Evolutionary conservation across 2,888 invertebrate species (phyloP), one percentile per base, ranked within the genome.

Genomic region (Darwinula stevensoni): DNA sequence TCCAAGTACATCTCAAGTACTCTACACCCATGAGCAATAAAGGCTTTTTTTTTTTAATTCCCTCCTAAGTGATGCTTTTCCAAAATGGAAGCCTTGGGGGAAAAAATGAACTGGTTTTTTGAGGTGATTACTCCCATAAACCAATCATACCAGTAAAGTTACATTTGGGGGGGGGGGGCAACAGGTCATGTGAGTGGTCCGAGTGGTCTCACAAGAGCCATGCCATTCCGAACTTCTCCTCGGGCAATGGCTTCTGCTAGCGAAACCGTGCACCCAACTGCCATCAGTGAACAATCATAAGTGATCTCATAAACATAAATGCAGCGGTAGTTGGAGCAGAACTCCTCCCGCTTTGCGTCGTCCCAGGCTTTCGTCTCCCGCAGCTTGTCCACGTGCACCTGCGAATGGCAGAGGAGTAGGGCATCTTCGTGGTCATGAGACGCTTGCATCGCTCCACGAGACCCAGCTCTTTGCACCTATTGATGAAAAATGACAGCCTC

Each of bases 401-500:
- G 31, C 9, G 41, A 39, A 37, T 54, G 54, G 11, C 42, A 41
- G 13, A 43, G 33, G n/a, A 42, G 34, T 4, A 53, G 36, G 36
- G 50, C 50, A 49, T 50, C 14, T 30, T 16, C 11, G n/a, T n/a
- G n/a, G n/a, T n/a, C n/a, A n/a, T n/a, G 3, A 40, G 17, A 14
- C 31, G 16, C 11, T 30, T 31, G 31, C 43, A 43, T 33, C 38
- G 31, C 6, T 41, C 35, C 11, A 39, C 33, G 26, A 43, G 32
- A 26, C 36, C 37, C n/a, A n/a, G n/a, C n/a, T n/a, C n/a, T n/a
- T n/a, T n/a, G n/a, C 47, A 70, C 69, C 75, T 63, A 39, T 72
- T 57, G 35, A 76, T 51, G 31, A 75, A 58, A 36, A 58, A 56
- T 3, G 58, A 61, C 35, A 74, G 65, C 44, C 82, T 58, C 41